A percentile compares a stretch with the other conserved stretches of the same genome.
Conservation (phyloP, 2,888 invertebrate genomes). For the Itoplectis maculator region DNA sequence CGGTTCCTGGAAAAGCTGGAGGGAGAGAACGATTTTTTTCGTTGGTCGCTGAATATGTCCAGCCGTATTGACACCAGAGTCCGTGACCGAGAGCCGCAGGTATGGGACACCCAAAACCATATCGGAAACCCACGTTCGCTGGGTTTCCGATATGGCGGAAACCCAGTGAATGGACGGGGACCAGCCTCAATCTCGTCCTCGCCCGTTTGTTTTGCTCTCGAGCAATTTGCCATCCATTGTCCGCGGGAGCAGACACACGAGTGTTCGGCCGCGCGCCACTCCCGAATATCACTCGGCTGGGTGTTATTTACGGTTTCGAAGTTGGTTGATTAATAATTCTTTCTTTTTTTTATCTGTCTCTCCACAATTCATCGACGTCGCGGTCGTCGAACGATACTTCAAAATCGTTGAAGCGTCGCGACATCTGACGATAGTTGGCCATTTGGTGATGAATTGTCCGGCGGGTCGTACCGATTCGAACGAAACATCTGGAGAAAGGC, state of each 20-base stretch:
- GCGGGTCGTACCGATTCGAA: no score
- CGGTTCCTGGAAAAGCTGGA: slow-evolving; percentile 37
- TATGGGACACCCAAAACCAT: slow-evolving; percentile 28
- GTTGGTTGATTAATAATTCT: slow-evolving; percentile 80
- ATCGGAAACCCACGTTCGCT: slow-evolving; percentile 50
- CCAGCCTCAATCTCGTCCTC: slow-evolving; percentile 76
- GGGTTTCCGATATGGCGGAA: no score
- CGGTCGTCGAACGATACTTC: slow-evolving; percentile 46
- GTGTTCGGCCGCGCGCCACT: slow-evolving; percentile 22
- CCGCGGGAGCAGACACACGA: slow-evolving; percentile 63
- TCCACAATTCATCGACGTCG: neutral
- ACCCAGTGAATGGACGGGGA: no score
- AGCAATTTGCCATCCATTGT: slow-evolving; percentile 83
- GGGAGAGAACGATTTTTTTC: slow-evolving; percentile 76
- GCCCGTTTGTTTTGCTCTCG: slow-evolving; percentile 79
- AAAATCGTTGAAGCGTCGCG: slow-evolving; percentile 40
- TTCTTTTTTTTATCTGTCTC: slow-evolving; percentile 33
- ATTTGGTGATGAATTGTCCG: neutral
- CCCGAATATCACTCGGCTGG: slow-evolving; percentile 68
- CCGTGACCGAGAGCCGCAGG: slow-evolving; percentile 64
- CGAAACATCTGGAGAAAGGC: no score
- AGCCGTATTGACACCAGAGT: slow-evolving; percentile 77
- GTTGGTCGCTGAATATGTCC: slow-evolving; percentile 73
- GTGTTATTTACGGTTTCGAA: slow-evolving; percentile 81
- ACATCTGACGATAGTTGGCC: neutral